Evolutionary conservation across 1,140 invertebrate genomes (phyloP).

Genomic region (Caenorhabditis elegans): WBcel235 BX284602.5:7104501-7105000

Average conservation of each 20-base stretch:
- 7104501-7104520: neutral
- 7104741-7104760: conserved; percentile 23
- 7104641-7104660: conserved; percentile 54
- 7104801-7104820: conserved; percentile 40
- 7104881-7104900: neutral
- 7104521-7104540: neutral
- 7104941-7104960: conserved; percentile 21
- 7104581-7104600: conserved; percentile 50
- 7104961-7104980: conserved; percentile 40
- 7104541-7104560: conserved; percentile 37
- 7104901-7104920: neutral
- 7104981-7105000: conserved; percentile 40
- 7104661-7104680: conserved; percentile 58
- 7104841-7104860: conserved; percentile 61
- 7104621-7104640: conserved; percentile 65
- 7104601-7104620: conserved; percentile 59
- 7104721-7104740: conserved; percentile 1
- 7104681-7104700: conserved; percentile 56
- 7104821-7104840: conserved; percentile 59
- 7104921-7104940: neutral
- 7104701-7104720: neutral
- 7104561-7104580: conserved; percentile 51
- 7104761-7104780: conserved; percentile 32
- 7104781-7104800: conserved; percentile 32
- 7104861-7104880: conserved; percentile 57